Evolutionary conservation across 2,113 vertebrate genomes (phyloP), one percentile per base, ranked within the genome.

Genomic region (Oryzias melastigma): DNA sequence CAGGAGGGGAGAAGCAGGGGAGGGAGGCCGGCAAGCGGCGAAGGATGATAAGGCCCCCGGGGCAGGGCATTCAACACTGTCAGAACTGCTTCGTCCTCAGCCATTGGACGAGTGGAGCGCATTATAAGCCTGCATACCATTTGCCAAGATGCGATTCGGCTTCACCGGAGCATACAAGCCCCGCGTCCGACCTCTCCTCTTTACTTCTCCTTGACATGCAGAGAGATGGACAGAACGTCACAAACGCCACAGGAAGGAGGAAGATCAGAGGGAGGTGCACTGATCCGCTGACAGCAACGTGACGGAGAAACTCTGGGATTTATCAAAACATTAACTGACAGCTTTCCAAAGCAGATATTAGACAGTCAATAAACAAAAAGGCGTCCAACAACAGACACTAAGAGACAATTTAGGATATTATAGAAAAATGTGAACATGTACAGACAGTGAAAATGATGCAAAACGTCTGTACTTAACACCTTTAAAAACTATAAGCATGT

Each of bases 11-110:
- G 79, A 68, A 80, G 75, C 75, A 76, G 75, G 71, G 68, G 66
- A 82, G 76, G 71, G 61, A 77, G 81, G 74, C 72, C 82, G 67
- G 88, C 86, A 77, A 80, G 85, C 89, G 65, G 80, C 77, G 54
- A 71, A 76, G 81, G 82, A 84, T 81, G 87, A 87, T 87, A 88
- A 88, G 87, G 84, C 85, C 89, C 87, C 71, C 66, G n/a, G 85
- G 86, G 85, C 84, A 80, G 74, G 87, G 82, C 86, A 90, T 90
- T 88, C 86, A 75, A 89, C 85, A 86, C 86, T 89, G 85, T 89
- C 85, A 89, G 87, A 90, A 89, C 82, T 81, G 80, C 86, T 90
- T 88, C 73, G 69, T 85, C 84, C 75, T 69, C 19, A 57, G 80
- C 86, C 81, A 88, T 89, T 90, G 86, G 81, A 89, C 61, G 81